Evolutionary conservation across 2,888 invertebrate species (phyloP).

Genomic region (Diachrysia chrysitis): DNA sequence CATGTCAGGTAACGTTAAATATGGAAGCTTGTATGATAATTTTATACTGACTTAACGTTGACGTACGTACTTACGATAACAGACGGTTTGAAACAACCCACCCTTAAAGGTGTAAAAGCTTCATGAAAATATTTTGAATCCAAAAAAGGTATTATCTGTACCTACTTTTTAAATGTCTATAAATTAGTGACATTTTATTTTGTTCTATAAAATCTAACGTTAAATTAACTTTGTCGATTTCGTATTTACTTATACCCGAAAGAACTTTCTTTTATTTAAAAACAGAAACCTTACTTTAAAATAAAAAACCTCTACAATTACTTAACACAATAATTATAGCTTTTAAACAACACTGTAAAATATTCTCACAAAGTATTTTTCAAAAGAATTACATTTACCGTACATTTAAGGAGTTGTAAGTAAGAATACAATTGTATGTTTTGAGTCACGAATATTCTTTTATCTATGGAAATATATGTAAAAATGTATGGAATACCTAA

Average conservation of each 20-base stretch:
- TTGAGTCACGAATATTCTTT: conserved; percentile 58
- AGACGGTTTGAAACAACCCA: too few relatives aligned
- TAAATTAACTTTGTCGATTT: too few relatives aligned
- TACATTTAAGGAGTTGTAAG: conserved; percentile 57
- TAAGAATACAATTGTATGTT: conserved; percentile 55
- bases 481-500: background rate
- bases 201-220: too few relatives aligned
- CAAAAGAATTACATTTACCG: conserved; percentile 52
- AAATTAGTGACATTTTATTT: too few relatives aligned
- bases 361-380: conserved; percentile 49
- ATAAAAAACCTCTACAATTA: conserved; percentile 4
- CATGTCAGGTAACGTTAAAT: too few relatives aligned
- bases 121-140: background rate
- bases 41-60: too few relatives aligned
- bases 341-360: conserved; percentile 51
- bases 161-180: background rate
- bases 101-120: too few relatives aligned
- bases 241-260: background rate
- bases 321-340: conserved; percentile 17
- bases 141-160: too few relatives aligned
- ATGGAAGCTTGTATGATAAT: too few relatives aligned
- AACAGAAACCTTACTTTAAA: background rate
- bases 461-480: background rate
- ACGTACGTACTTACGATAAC: too few relatives aligned
- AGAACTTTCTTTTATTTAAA: background rate